Evolutionary conservation across 1,140 invertebrate genomes (phyloP).

Genomic region (Brachionus rubens): DNA sequence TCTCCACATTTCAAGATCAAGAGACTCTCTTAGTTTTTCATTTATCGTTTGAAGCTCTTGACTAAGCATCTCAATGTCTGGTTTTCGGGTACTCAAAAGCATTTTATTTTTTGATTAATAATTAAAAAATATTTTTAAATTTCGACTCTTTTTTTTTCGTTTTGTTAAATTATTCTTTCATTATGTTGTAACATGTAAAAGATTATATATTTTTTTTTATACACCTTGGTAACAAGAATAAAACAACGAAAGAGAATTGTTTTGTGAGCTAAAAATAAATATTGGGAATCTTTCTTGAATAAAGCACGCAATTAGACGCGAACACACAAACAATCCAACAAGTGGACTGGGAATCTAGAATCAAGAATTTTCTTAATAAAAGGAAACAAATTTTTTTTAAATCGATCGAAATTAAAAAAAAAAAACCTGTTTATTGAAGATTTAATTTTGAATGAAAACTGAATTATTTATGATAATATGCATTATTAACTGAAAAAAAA

Average conservation of each 20-base stretch:
- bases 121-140: neutral
- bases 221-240: slow-evolving; percentile 15
- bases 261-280: too few relatives aligned
- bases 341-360: too few relatives aligned
- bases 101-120: neutral
- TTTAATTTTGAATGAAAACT: too few relatives aligned
- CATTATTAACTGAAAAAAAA: too few relatives aligned
- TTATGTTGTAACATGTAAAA: slow-evolving; percentile 26
- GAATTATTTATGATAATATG: too few relatives aligned
- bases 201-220: neutral
- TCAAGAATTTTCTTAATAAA: too few relatives aligned
- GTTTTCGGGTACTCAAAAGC: slow-evolving; percentile 8
- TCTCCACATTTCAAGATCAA: slow-evolving; percentile 26
- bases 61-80: slow-evolving; percentile 1
- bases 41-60: slow-evolving; percentile 5
- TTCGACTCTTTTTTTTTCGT: neutral
- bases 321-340: too few relatives aligned
- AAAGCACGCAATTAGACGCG: too few relatives aligned
- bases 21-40: neutral
- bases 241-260: slow-evolving; percentile 1
- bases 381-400: too few relatives aligned
- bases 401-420: too few relatives aligned
- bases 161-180: neutral
- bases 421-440: too few relatives aligned
- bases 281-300: too few relatives aligned